These are phyloP conservation scores for Propithecus perrieri DNA, from an alignment of 2,797 vertebrate species.

Conservation along the genomic window DNA sequence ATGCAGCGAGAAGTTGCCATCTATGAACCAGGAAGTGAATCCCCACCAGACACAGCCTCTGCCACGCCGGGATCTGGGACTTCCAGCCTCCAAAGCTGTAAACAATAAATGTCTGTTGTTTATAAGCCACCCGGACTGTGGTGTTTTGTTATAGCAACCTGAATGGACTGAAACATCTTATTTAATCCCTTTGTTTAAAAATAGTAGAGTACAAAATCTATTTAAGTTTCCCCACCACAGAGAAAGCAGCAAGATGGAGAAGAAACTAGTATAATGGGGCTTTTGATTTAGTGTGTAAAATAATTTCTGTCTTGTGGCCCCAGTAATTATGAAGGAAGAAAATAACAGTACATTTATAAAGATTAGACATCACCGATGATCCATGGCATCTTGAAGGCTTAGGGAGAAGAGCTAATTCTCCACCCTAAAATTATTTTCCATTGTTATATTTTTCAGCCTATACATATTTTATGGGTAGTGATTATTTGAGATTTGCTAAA, in stretches of 20 bases:
- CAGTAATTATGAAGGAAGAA: not conserved
- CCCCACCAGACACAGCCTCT: no score
- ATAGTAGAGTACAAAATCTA: not conserved
- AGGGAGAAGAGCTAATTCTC: not conserved
- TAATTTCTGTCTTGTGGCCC: not conserved
- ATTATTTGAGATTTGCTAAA: not conserved
- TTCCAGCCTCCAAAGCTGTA: no score
- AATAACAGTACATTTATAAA: not conserved
- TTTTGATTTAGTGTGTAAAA: not conserved
- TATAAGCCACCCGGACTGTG: no score
- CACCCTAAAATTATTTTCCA: not conserved
- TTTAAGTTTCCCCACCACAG: not conserved
- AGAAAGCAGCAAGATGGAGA: not conserved
- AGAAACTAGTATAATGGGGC: not conserved
- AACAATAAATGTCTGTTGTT: no score
- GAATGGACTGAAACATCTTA: no score
- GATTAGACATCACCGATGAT: no score
- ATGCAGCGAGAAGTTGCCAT: fast-evolving
- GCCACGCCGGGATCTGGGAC: no score
- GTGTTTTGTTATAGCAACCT: no score
- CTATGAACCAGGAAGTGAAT: no score
- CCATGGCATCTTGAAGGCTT: not conserved
- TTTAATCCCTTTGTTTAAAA: no score
- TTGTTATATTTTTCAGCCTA: not conserved
- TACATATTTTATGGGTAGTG: not conserved